Evolutionary conservation across 2,888 invertebrate species (phyloP).

Genomic region (Drosophila pseudotalamancana): DNA sequence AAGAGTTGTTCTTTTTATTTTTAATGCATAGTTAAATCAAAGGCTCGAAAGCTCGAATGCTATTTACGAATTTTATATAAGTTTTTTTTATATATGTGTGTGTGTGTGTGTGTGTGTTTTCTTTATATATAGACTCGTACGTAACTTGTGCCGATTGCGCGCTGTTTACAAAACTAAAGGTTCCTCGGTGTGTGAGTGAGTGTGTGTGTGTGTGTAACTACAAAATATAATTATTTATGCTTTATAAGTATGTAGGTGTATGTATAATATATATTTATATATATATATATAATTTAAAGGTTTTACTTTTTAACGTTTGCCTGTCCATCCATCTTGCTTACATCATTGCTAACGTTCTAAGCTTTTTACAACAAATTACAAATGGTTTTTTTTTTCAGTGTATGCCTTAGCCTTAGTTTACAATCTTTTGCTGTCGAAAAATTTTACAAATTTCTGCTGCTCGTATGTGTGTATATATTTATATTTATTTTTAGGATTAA

Average conservation of each 20-base stretch:
- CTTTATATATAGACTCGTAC: constrained; percentile 43
- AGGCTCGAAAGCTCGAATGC: constrained; percentile 78
- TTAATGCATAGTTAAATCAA: constrained; percentile 64
- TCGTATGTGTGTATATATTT: constrained; percentile 32
- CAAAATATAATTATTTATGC: constrained; percentile 69
- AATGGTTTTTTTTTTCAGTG: constrained; percentile 46
- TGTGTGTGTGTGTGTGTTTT: background rate
- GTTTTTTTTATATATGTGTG: background rate
- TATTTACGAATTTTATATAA: constrained; percentile 47
- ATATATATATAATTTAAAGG: constrained; percentile 58
- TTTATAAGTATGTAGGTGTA: constrained; percentile 67
- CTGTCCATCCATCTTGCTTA: constrained; percentile 22
- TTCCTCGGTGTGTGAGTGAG: constrained; percentile 34
- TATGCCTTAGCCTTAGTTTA: constrained; percentile 61
- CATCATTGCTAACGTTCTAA: constrained; percentile 25
- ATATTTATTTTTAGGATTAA: constrained; percentile 7
- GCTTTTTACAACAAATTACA: constrained; percentile 79
- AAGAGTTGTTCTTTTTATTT: constrained; percentile 55
- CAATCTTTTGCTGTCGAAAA: constrained; percentile 61
- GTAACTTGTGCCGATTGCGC: constrained; percentile 75
- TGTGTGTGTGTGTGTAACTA: constrained; percentile 52
- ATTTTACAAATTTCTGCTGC: constrained; percentile 68
- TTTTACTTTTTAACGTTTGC: constrained; percentile 55
- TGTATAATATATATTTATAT: constrained; percentile 55
- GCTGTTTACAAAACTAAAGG: constrained; percentile 73